Percentiles rank a stretch among this genome's conserved stretches.
Conservation (phyloP, 2,113 vertebrate species). For the Gavia stellata region DNA sequence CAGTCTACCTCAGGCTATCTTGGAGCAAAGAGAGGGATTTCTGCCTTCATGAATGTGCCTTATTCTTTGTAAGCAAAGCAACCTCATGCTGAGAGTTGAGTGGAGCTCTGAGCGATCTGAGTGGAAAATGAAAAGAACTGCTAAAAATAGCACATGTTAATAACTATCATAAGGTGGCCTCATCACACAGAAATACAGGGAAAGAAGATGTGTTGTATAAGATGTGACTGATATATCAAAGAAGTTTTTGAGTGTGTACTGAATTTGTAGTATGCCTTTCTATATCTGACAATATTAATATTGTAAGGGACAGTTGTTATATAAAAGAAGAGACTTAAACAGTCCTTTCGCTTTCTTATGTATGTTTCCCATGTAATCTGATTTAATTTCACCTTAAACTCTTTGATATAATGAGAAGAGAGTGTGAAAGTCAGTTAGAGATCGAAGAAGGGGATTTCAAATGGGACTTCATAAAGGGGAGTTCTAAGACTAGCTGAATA, state of each 20-base stretch:
- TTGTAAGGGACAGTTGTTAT: neutral
- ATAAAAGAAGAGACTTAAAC: neutral
- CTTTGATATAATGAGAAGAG: neutral
- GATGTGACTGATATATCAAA: neutral
- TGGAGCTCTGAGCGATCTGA: neutral
- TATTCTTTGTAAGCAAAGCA: neutral
- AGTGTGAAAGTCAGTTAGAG: neutral
- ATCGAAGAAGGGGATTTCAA: neutral
- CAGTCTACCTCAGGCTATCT: neutral
- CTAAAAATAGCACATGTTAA: neutral
- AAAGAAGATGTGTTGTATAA: neutral
- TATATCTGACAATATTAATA: neutral
- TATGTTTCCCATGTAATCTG: neutral
- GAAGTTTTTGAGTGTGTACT: neutral
- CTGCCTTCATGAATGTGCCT: neutral
- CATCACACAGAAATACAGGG: neutral
- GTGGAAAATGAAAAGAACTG: neutral
- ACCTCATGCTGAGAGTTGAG: neutral
- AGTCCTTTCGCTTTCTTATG: neutral
- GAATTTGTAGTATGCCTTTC: neutral
- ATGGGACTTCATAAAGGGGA: neutral
- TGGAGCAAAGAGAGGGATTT: neutral
- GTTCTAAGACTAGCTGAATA: neutral
- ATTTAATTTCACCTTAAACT: neutral
- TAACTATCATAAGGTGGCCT: neutral